phyloP scores from a whole-genome alignment of 2,888 invertebrate genomes.

The Metopia argyrocephala region DNA sequence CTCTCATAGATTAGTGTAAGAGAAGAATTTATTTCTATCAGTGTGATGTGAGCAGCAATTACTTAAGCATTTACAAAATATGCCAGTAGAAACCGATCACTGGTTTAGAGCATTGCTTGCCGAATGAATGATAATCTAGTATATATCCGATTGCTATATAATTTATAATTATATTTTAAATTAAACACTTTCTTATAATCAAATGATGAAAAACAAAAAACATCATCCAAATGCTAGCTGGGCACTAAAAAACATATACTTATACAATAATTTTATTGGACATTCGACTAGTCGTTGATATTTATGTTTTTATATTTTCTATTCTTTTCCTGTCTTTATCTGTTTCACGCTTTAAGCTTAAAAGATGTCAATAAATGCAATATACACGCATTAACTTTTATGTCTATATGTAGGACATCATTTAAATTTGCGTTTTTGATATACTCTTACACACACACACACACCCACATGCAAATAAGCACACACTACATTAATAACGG shows the following conservation, averaged over 20 bases:
- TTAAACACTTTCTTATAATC: neutral
- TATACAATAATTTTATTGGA: neutral
- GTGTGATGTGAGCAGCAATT: no score
- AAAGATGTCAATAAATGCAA: constrained; percentile 43
- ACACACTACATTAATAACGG: neutral
- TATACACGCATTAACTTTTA: neutral
- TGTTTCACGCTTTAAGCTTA: neutral
- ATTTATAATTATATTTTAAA: no score
- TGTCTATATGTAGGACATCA: neutral
- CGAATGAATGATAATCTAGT: no score
- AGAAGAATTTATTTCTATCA: no score
- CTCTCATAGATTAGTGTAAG: no score
- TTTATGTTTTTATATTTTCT: neutral
- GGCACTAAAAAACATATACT: neutral
- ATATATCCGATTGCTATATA: no score
- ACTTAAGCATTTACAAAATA: no score
- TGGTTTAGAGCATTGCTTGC: no score
- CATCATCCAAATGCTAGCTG: no score
- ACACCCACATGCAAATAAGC: neutral
- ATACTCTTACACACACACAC: neutral
- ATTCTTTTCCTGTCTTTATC: neutral
- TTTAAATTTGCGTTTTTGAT: constrained; percentile 1
- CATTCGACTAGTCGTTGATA: neutral
- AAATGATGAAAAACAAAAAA: neutral
- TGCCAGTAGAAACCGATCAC: no score